Evolutionary conservation across 2,888 invertebrate species (phyloP).

Genomic region (Torymus aiolomorphi): DNA sequence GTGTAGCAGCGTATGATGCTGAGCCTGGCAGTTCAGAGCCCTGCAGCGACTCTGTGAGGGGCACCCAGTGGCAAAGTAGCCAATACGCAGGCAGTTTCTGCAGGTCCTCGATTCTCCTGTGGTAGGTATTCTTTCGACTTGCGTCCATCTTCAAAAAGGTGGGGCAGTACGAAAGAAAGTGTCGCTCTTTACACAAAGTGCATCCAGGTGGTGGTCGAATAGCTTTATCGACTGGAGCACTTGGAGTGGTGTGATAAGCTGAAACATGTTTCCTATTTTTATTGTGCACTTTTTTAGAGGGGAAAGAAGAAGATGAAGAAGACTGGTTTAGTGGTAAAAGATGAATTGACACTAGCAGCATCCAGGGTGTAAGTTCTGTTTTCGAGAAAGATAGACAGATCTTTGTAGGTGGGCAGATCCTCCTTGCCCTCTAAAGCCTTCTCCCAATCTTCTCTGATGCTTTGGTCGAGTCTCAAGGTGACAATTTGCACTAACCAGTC

Average conservation of each 20-base stretch:
- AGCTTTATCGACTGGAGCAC: not conserved
- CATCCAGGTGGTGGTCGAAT: not conserved
- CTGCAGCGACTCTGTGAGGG: too few relatives aligned
- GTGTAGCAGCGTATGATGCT: too few relatives aligned
- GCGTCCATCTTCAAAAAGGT: not conserved
- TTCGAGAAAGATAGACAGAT: not conserved
- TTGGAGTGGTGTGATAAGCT: not conserved
- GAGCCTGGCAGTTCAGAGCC: too few relatives aligned
- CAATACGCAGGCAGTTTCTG: too few relatives aligned
- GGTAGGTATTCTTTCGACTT: not conserved
- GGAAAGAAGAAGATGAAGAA: not conserved
- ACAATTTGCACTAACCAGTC: too few relatives aligned
- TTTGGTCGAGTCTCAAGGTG: too few relatives aligned
- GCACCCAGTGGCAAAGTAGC: too few relatives aligned
- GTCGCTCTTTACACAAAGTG: not conserved
- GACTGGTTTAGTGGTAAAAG: not conserved
- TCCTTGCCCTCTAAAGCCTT: not conserved
- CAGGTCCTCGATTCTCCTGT: not conserved
- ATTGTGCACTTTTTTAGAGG: not conserved
- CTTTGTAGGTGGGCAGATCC: not conserved
- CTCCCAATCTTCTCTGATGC: too few relatives aligned
- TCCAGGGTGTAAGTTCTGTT: not conserved
- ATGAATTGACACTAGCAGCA: not conserved
- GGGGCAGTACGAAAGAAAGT: not conserved
- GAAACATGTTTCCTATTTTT: too few relatives aligned